Evolutionary conservation across 1,140 invertebrate genomes (phyloP), one percentile per base, ranked within the genome.

Genomic region (Drosophila azteca): DNA sequence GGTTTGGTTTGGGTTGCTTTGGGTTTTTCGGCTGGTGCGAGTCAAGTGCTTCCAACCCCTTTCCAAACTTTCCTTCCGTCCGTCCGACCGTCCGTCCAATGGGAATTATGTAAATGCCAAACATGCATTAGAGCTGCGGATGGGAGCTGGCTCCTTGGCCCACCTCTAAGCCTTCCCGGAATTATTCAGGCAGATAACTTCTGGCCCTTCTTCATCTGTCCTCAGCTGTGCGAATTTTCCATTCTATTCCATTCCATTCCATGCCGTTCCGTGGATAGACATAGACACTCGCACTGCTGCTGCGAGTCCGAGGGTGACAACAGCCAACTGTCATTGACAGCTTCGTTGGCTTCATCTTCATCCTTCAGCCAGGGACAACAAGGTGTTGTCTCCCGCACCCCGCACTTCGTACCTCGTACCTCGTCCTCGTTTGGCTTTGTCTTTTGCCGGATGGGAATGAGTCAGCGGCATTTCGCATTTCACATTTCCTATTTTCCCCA

Each of bases 91-190:
- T 3, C 2, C 8, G 35, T 9, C 73, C 41, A 52, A 22, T 46
- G 81, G 61, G 74, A 74, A 81, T 84, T 84, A 87, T 87, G 83
- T 77, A 87, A 87, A 87, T 87, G 67, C 62, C 82, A 74, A 75
- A 61, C 82, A 77, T 78, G 83, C 79, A 88, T 87, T 87, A 88
- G 78, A 82, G 75, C n/a, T n/a, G 60, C 66, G 48, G 58, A 64
- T 58, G 46, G 59, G 26, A 24, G 24, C 58, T 65, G 45, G 61
- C 53, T 20, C 59, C 49, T 48, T 63, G 24, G 50, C 49, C 46
- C 74, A 60, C 62, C 71, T 78, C 59, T 58, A 57, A 68, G 57
- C 65, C 50, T 45, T 31, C 50, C 45, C 22, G 70, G 69, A 75
- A 78, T 83, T 82, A 79, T 80, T 79, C 77, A 80, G 60, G 46